phyloP scores from a whole-genome alignment of 2,113 vertebrate genomes.

The Amphilophus citrinellus region DNA sequence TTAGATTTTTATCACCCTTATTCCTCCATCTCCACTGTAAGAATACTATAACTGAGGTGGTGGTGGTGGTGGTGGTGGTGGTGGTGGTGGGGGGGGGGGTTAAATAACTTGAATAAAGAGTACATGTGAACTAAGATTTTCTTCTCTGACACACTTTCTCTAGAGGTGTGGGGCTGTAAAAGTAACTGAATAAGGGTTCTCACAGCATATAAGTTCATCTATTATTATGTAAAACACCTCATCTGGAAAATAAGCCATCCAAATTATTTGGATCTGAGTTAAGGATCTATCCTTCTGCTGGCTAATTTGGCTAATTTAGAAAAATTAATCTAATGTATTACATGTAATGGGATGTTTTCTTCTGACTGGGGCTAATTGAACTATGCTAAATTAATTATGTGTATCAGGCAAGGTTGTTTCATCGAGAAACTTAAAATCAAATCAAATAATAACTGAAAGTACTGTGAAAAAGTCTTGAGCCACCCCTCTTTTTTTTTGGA shows the following conservation, averaged over 20 bases:
- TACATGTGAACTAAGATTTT: conserved; percentile 14
- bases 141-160: not conserved
- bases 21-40: not conserved
- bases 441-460: not conserved
- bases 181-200: not conserved
- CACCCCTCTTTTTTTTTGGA: not conserved
- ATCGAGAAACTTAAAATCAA: not conserved
- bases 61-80: too few relatives aligned
- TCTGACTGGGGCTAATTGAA: conserved; percentile 4
- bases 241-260: conserved; percentile 13
- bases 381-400: not conserved
- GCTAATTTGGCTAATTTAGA: conserved; percentile 16
- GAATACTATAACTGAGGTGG: not conserved
- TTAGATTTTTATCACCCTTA: not conserved
- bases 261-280: conserved; percentile 27
- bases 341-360: not conserved
- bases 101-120: not conserved
- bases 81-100: not conserved
- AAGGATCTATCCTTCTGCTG: not conserved
- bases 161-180: not conserved
- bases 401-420: not conserved
- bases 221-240: not conserved
- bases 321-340: not conserved
- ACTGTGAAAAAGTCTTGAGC: not conserved
- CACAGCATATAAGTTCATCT: not conserved